These are phyloP conservation scores for Cylindroiulus punctatus DNA, from an alignment of 2,888 invertebrate species.

Conservation along the genomic window DNA sequence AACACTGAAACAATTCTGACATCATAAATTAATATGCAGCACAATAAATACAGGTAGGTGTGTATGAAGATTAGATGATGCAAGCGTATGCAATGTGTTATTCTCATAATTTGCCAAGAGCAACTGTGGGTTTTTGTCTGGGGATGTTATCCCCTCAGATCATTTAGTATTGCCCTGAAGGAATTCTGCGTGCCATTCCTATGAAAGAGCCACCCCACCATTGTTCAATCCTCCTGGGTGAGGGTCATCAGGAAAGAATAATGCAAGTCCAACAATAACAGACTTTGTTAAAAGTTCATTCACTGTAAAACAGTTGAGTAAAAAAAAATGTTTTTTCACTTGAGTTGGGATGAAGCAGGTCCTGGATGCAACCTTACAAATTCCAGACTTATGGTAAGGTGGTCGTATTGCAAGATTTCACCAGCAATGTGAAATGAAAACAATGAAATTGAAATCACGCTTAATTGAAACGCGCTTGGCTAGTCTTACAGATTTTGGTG, in stretches of 20 bases:
- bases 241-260: slow-evolving; percentile 39
- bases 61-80: not conserved
- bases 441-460: not conserved
- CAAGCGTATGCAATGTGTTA: not conserved
- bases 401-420: not conserved
- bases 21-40: too few species aligned
- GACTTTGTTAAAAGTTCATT: slow-evolving; percentile 30
- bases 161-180: not conserved
- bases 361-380: not conserved
- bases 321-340: not conserved
- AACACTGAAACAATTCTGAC: too few species aligned
- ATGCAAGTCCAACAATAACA: not conserved
- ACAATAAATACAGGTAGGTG: too few species aligned
- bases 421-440: not conserved
- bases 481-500: not conserved
- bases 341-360: not conserved
- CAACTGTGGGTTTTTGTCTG: not conserved
- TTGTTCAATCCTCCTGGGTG: not conserved
- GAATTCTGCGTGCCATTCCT: not conserved
- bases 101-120: not conserved
- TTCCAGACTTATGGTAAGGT: not conserved
- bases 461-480: not conserved
- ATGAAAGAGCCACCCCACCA: not conserved
- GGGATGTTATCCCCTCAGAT: not conserved
- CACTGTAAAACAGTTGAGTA: slow-evolving; percentile 3